Base-by-base conservation (phyloP, 2,797 vertebrate genomes). In the Harpagifer antarcticus region DNA sequence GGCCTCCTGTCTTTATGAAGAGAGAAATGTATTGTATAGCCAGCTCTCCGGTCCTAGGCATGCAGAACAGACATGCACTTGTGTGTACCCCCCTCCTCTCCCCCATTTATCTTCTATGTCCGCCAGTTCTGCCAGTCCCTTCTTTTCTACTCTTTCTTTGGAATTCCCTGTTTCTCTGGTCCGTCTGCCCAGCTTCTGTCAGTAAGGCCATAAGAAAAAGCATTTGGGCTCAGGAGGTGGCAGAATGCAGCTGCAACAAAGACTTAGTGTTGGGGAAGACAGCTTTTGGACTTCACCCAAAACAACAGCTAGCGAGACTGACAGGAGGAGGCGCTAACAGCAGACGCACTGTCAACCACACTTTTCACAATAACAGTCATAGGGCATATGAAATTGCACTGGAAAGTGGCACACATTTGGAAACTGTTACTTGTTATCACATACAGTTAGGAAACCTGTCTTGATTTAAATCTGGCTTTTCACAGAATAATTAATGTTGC, bases 1-100 rank as follows among this genome's bases (percentile, higher is more conserved):
- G 11, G 50, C 57, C 64, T 55, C 31, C 50, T 40, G 13, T 64
- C 31, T n/a, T 10, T 9, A 9, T 66, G 45, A 20, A 66, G 42
- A 67, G 40, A 78, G 20, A 37, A 48, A 70, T 44, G 23, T 60
- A 48, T 63, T 73, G 70, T 74, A 70, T 59, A 59, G 12, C 16
- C 20, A 19, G n/a, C 63, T 74, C 68, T 61, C 40, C 54, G 72
- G 89, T 74, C 79, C 80, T 65, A 47, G 73, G 83, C 68, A 89
- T 73, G 73, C 70, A 68, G 43, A 0, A 63, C 7, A 72, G 49
- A 66, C 48, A 40, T 68, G 62, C 53, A 37, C 63, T 56, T 56
- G 37, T 55, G 61, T 27, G 54, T 56, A 15, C 54, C 45, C 8
- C 31, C n/a, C 9, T 1, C 69, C 44, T 49, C 16, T 27, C 19